A percentile compares a stretch with the other conserved stretches of the same genome.
phyloP scores from a whole-genome alignment of 2,888 invertebrate species.

The Leptura quadrifasciata region DNA sequence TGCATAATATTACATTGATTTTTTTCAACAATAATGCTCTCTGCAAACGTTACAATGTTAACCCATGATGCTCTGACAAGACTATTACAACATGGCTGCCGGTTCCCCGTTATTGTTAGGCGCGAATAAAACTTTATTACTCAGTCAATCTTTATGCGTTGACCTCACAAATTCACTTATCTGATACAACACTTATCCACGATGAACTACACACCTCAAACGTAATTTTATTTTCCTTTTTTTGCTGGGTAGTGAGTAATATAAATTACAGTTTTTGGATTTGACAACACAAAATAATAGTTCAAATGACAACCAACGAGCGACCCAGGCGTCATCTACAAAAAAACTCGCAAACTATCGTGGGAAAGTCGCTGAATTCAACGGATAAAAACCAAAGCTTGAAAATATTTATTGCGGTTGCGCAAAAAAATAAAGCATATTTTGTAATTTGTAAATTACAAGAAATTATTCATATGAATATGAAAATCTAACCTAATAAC shows the following conservation, averaged over 20 bases:
- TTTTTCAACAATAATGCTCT: conserved; percentile 53
- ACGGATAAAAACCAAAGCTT: conserved; percentile 33
- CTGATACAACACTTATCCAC: conserved; percentile 10
- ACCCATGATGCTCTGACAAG: conserved; percentile 74
- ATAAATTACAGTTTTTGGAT: conserved; percentile 70
- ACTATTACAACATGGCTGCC: conserved; percentile 74
- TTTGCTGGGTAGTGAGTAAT: conserved; percentile 59
- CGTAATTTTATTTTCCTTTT: conserved; percentile 40
- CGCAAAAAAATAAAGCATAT: conserved; percentile 11
- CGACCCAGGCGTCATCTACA: conserved; percentile 64
- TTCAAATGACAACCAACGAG: conserved; percentile 68
- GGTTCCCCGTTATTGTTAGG: conserved; percentile 72
- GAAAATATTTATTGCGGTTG: conserved; percentile 33
- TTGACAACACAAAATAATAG: conserved; percentile 73
- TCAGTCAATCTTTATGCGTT: conserved; percentile 40
- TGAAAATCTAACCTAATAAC: not conserved
- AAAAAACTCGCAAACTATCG: conserved; percentile 26
- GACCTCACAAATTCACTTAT: conserved; percentile 29
- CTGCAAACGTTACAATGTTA: conserved; percentile 67
- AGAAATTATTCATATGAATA: too few species aligned
- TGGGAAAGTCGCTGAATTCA: conserved; percentile 41
- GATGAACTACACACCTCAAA: conserved; percentile 3
- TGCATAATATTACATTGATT: conserved; percentile 58
- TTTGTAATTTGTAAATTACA: not conserved
- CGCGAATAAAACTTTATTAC: conserved; percentile 60